Conservation (phyloP, 2,797 vertebrate species). For the Sparidentex hasta region DNA sequence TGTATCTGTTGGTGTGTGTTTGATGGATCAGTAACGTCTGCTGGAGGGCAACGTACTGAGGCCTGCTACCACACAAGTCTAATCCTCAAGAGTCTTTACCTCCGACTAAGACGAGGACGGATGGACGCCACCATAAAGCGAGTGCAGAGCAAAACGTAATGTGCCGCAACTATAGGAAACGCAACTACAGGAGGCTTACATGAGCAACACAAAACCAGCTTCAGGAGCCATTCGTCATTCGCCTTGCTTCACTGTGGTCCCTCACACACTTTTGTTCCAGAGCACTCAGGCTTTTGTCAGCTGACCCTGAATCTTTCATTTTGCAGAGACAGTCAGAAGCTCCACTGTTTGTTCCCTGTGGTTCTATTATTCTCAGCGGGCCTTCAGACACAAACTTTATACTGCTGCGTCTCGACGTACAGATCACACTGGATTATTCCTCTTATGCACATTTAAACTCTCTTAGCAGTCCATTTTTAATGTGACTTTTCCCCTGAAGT, state of each 20-base stretch:
- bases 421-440: conserved; percentile 1
- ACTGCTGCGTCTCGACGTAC: conserved; percentile 2
- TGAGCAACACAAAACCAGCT: background rate
- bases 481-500: background rate
- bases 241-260: conserved; percentile 5
- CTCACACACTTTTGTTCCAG: conserved; percentile 4
- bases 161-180: background rate
- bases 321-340: background rate
- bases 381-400: conserved; percentile 4
- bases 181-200: background rate
- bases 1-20: too few species aligned
- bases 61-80: background rate
- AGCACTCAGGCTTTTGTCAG: background rate
- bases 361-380: background rate
- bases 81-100: background rate
- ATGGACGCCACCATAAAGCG: background rate
- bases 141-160: conserved; percentile 1
- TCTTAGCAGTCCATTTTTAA: background rate
- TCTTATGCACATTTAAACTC: conserved; percentile 3
- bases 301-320: conserved; percentile 28
- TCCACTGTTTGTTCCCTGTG: conserved; percentile 23
- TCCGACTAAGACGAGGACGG: background rate
- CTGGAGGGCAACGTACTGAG: too few species aligned
- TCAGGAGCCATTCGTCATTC: background rate
- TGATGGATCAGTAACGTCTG: too few species aligned